Conservation (phyloP, 2,888 invertebrate species). For the Oscheius onirici region DNA sequence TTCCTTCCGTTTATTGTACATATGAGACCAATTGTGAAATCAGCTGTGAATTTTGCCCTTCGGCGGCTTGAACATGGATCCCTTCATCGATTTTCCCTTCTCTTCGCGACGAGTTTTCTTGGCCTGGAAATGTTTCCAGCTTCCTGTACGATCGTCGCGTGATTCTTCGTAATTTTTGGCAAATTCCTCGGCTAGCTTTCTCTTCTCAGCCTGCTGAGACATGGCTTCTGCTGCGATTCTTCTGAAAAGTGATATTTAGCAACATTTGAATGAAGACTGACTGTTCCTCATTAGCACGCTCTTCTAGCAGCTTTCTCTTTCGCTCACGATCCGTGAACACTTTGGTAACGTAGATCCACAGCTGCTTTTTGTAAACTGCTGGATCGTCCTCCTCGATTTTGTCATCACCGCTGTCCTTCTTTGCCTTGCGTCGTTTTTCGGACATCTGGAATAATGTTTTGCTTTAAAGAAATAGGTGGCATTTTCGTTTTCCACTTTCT, state of each 20-base stretch:
- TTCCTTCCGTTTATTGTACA: neutral
- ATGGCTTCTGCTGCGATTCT: conserved; percentile 88
- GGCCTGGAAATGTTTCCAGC: conserved; percentile 68
- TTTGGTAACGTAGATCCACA: conserved; percentile 99
- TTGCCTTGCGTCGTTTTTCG: conserved; percentile 91
- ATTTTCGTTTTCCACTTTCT: neutral
- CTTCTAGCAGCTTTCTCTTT: conserved; percentile 85
- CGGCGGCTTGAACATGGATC: conserved; percentile 69
- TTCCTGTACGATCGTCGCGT: conserved; percentile 69
- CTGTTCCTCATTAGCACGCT: conserved; percentile 87
- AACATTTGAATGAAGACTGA: conserved; percentile 43
- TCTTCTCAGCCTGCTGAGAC: conserved; percentile 89
- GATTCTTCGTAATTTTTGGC: conserved; percentile 90
- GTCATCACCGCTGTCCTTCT: conserved; percentile 80
- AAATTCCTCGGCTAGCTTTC: conserved; percentile 92
- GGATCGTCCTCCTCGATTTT: conserved; percentile 68
- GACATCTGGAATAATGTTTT: conserved; percentile 79
- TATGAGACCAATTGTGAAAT: neutral
- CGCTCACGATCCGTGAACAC: conserved; percentile 90
- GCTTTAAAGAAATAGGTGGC: no score
- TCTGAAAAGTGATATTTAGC: conserved; percentile 36
- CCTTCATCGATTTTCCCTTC: conserved; percentile 62
- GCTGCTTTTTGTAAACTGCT: conserved; percentile 70
- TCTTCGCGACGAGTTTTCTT: conserved; percentile 65
- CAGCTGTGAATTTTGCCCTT: conserved; percentile 35